These are phyloP conservation scores for Pelosia muscerda DNA, from an alignment of 2,888 invertebrate species.

Conservation along the genomic window DNA sequence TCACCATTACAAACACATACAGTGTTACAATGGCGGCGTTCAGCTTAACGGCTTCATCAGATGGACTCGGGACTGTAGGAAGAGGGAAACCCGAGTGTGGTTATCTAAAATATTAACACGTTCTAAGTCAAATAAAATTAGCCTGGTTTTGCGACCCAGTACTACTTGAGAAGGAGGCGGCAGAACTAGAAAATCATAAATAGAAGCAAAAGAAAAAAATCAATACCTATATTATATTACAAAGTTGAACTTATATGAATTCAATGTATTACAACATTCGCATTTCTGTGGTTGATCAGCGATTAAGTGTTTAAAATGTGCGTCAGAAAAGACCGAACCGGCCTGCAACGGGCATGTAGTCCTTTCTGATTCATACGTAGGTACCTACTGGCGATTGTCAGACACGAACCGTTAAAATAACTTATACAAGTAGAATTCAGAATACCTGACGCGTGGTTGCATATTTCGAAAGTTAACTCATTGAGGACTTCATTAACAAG, in stretches of 20 bases:
- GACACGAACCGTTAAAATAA: background rate
- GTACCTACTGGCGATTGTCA: background rate
- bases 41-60: too few species aligned
- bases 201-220: too few species aligned
- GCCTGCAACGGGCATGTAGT: background rate
- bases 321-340: background rate
- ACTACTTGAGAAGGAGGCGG: too few species aligned
- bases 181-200: too few species aligned
- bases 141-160: too few species aligned
- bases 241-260: background rate
- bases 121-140: too few species aligned
- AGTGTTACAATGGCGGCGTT: too few species aligned
- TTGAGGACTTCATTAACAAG: background rate
- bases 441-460: background rate
- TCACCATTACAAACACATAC: too few species aligned
- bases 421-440: conserved; percentile 2
- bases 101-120: too few species aligned
- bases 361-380: conserved; percentile 8
- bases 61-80: too few species aligned
- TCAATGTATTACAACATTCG: background rate
- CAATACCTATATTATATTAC: too few species aligned
- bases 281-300: background rate
- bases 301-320: background rate
- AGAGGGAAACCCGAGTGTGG: too few species aligned
- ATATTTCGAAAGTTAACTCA: background rate